These are phyloP conservation scores for Parotocinclus haroldoi DNA, from an alignment of 2,797 vertebrate species.

Conservation along the genomic window DNA sequence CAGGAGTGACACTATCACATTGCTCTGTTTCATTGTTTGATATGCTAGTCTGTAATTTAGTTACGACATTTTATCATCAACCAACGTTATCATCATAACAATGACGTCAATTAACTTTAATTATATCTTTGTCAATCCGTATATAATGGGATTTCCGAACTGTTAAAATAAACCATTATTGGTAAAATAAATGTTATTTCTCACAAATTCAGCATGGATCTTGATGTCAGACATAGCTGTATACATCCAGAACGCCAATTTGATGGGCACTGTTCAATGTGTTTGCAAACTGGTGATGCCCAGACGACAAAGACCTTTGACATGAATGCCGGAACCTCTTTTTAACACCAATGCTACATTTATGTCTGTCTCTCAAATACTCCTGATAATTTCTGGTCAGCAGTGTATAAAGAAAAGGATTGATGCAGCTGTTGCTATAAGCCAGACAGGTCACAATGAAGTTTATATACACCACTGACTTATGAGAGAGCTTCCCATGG, in stretches of 20 bases:
- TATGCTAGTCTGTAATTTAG: too few species aligned
- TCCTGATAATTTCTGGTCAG: conserved; percentile 82
- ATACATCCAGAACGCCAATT: conserved; percentile 14
- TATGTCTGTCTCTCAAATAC: conserved; percentile 80
- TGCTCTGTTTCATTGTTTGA: too few species aligned
- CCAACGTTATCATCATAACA: too few species aligned
- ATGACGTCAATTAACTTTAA: too few species aligned
- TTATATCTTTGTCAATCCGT: too few species aligned
- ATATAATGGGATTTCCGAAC: too few species aligned
- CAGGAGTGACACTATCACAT: too few species aligned
- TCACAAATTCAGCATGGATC: not conserved
- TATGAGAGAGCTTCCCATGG: too few species aligned
- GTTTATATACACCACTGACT: too few species aligned
- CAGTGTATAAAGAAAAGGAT: conserved; percentile 82
- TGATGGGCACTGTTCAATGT: conserved; percentile 30
- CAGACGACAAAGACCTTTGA: conserved; percentile 52
- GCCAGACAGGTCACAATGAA: conserved; percentile 85
- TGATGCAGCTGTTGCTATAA: conserved; percentile 84
- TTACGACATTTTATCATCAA: too few species aligned
- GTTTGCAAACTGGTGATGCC: conserved; percentile 48
- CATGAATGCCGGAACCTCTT: conserved; percentile 45
- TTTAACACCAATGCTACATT: conserved; percentile 39
- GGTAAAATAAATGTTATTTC: too few species aligned
- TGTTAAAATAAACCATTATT: too few species aligned
- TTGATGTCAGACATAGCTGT: conserved; percentile 25